phyloP scores from a whole-genome alignment of 2,113 vertebrate genomes.

The Gorsachius goisagi region DNA sequence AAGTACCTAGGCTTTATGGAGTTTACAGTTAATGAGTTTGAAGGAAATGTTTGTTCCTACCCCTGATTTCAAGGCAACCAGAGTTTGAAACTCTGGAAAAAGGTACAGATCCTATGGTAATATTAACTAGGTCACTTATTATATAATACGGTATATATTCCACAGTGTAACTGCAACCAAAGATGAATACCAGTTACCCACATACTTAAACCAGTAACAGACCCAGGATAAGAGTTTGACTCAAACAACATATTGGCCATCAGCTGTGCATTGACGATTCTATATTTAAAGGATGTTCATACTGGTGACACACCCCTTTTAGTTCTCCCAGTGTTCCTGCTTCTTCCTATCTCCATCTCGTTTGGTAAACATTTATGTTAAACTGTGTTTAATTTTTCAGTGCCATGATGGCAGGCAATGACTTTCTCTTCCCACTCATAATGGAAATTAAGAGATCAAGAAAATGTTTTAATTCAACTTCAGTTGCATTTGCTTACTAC shows the following conservation, averaged over 20 bases:
- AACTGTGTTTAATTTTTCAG: background rate
- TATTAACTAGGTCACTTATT: background rate
- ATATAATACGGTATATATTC: background rate
- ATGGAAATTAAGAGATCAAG: background rate
- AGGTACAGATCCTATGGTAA: background rate
- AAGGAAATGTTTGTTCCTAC: background rate
- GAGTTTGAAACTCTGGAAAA: background rate
- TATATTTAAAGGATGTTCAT: background rate
- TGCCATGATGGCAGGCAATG: background rate
- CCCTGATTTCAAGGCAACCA: background rate
- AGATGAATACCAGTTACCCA: background rate
- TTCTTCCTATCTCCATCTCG: background rate
- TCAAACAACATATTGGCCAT: background rate
- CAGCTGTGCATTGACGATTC: background rate
- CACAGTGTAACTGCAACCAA: background rate
- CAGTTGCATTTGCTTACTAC: background rate
- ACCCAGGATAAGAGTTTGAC: background rate
- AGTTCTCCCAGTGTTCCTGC: background rate
- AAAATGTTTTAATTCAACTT: background rate
- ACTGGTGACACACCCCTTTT: background rate
- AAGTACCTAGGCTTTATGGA: background rate
- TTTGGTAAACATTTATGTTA: background rate
- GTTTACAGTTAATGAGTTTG: background rate
- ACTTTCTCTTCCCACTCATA: background rate
- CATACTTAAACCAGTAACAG: background rate